Evolutionary conservation across 2,888 invertebrate species (phyloP).

Genomic region (Ophioninae sp.): DNA sequence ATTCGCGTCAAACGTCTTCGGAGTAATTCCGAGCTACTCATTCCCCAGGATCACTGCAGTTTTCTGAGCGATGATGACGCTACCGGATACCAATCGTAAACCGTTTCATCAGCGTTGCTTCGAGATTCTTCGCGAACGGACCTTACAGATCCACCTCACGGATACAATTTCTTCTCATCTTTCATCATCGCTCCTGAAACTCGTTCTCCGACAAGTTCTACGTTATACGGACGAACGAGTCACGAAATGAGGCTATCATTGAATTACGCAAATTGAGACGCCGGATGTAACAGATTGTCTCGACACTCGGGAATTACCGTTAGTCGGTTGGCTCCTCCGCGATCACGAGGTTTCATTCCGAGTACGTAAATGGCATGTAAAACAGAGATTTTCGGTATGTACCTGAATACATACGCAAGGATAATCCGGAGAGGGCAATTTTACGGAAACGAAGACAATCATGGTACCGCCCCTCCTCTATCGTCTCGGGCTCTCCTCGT

Average conservation of each 20-base stretch:
- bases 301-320: constrained; percentile 32
- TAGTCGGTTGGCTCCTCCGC: constrained; percentile 1
- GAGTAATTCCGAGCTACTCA: too few relatives aligned
- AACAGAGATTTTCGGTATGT: constrained; percentile 13
- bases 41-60: too few relatives aligned
- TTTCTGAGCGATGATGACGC: too few relatives aligned
- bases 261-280: constrained; percentile 15
- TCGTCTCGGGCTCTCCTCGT: background rate
- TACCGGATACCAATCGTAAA: too few relatives aligned
- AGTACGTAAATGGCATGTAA: constrained; percentile 39
- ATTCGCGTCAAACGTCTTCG: too few relatives aligned
- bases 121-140: too few relatives aligned
- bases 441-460: constrained; percentile 59
- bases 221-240: constrained; percentile 50
- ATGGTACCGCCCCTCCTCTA: constrained; percentile 34
- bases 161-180: too few relatives aligned
- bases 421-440: constrained; percentile 51
- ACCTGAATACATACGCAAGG: background rate
- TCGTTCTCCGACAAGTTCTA: background rate
- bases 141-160: too few relatives aligned
- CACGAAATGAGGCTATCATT: constrained; percentile 27
- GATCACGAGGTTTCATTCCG: constrained; percentile 55
- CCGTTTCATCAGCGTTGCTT: too few relatives aligned
- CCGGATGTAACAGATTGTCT: constrained; percentile 15
- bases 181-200: too few relatives aligned